Conservation (phyloP, 2,888 invertebrate genomes). For the Mystacides longicornis region DNA sequence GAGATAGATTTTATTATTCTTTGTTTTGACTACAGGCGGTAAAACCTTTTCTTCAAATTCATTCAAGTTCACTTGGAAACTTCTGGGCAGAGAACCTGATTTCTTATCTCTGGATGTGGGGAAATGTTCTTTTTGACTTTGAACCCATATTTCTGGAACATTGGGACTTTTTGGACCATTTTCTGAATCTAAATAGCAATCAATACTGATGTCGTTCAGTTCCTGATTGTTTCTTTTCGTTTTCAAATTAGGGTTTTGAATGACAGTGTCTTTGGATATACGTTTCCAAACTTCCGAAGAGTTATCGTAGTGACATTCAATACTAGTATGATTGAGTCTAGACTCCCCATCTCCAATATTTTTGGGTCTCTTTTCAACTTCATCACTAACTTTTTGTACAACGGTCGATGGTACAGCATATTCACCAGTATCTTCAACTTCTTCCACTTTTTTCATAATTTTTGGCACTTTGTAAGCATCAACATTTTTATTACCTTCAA, state of each 20-base stretch:
- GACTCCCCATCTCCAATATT: conserved; percentile 12
- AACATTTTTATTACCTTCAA: conserved; percentile 31
- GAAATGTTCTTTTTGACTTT: conserved; percentile 61
- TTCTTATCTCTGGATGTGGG: conserved; percentile 60
- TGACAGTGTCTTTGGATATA: conserved; percentile 24
- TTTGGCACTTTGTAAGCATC: conserved; percentile 21
- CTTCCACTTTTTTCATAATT: conserved; percentile 13
- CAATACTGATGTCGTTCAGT: conserved; percentile 10
- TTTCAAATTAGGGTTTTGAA: conserved; percentile 21
- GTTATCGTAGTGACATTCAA: conserved; percentile 16
- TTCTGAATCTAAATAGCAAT: conserved; percentile 22
- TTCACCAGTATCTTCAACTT: conserved; percentile 18
- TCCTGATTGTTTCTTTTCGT: conserved; percentile 18
- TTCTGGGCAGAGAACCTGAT: conserved; percentile 70
- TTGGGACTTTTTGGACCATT: conserved; percentile 49
- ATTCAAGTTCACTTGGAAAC: conserved; percentile 61
- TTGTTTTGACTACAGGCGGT: conserved; percentile 40
- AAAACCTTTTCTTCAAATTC: conserved; percentile 44
- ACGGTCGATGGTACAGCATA: conserved; percentile 21
- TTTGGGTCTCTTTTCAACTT: conserved; percentile 15
- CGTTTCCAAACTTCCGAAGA: conserved; percentile 24
- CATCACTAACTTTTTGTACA: conserved; percentile 17
- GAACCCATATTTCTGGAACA: conserved; percentile 63
- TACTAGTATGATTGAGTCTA: conserved; percentile 2
- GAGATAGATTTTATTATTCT: conserved; percentile 47